Percentiles rank a stretch among this genome's conserved stretches.
Evolutionary conservation across 1,140 invertebrate genomes (phyloP).

Genomic region (Dufourea novaeangliae): DNA sequence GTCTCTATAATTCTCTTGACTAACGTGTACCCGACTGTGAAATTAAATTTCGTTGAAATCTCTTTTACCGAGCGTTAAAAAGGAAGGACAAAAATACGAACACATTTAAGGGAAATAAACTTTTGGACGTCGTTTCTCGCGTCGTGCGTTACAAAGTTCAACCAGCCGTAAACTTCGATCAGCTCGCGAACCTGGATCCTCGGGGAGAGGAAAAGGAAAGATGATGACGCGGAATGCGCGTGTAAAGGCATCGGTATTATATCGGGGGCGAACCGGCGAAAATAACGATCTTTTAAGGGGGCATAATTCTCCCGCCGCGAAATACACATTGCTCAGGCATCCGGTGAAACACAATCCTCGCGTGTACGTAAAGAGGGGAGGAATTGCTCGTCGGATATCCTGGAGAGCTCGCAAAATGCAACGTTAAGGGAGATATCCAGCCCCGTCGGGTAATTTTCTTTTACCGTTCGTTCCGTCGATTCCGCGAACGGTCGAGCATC

Average conservation of each 20-base stretch:
- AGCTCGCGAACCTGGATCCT: neutral
- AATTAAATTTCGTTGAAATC: too few species aligned
- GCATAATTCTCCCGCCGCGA: neutral
- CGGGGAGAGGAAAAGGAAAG: neutral
- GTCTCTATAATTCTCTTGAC: too few species aligned
- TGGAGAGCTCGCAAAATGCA: conserved; percentile 24
- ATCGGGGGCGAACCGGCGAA: neutral
- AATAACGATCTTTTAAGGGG: neutral
- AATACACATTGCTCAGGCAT: neutral
- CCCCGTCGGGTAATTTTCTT: conserved; percentile 24
- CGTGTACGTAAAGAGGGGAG: conserved; percentile 7
- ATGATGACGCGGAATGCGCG: neutral
- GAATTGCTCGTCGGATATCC: conserved; percentile 27
- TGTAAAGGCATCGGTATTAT: neutral
- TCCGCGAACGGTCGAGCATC: conserved; percentile 10
- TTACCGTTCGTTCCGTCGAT: conserved; percentile 10
- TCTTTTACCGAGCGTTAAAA: too few species aligned
- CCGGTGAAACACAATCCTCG: conserved; percentile 5
- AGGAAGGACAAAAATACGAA: too few species aligned
- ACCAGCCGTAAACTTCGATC: neutral
- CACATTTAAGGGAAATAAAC: too few species aligned
- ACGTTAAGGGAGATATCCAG: conserved; percentile 34
- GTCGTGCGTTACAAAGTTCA: too few species aligned
- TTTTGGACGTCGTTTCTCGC: too few species aligned
- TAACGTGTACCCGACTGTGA: too few species aligned